Evolutionary conservation across 2,113 vertebrate species (phyloP).

Genomic region (Perccottus glenii): DNA sequence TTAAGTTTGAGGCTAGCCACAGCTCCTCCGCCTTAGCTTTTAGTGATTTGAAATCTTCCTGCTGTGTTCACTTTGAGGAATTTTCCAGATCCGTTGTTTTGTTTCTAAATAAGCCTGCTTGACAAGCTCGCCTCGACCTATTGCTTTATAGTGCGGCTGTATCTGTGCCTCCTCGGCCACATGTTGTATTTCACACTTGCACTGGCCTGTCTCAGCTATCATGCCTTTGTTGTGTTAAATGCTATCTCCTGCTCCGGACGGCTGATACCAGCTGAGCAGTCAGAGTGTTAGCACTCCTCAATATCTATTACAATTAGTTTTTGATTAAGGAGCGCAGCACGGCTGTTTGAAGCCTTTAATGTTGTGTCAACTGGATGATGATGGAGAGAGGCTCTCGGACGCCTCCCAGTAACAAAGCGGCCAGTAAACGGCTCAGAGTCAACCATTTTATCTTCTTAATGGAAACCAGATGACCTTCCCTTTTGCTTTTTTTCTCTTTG

Average conservation of each 20-base stretch:
- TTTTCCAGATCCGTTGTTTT: constrained; percentile 68
- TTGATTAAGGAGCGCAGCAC: constrained; percentile 95
- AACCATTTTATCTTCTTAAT: constrained; percentile 99
- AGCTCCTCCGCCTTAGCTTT: constrained; percentile 30
- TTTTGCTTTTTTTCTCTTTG: constrained; percentile 60
- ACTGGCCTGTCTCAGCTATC: constrained; percentile 86
- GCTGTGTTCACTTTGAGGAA: constrained; percentile 56
- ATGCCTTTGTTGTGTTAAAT: constrained; percentile 90
- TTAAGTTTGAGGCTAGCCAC: constrained; percentile 28
- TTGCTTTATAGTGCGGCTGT: constrained; percentile 80
- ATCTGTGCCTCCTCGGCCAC: constrained; percentile 77
- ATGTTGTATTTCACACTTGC: constrained; percentile 86
- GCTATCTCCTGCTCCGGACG: constrained; percentile 86
- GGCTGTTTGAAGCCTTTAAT: constrained; percentile 97
- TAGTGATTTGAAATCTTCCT: constrained; percentile 53
- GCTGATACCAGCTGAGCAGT: constrained; percentile 88
- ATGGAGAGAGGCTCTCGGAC: constrained; percentile 91
- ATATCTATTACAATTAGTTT: constrained; percentile 99
- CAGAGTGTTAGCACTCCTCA: constrained; percentile 96
- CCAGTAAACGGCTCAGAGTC: constrained; percentile 96
- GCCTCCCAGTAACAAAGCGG: constrained; percentile 94
- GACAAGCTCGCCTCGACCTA: constrained; percentile 61
- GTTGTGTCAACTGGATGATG: constrained; percentile 97
- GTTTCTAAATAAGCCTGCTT: constrained; percentile 62
- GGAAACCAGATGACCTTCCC: constrained; percentile 95